Percentiles rank a stretch among this genome's conserved stretches.
These are phyloP conservation scores for Anguilla obscura DNA, from an alignment of 2,797 vertebrate species.

Conservation along the genomic window DNA sequence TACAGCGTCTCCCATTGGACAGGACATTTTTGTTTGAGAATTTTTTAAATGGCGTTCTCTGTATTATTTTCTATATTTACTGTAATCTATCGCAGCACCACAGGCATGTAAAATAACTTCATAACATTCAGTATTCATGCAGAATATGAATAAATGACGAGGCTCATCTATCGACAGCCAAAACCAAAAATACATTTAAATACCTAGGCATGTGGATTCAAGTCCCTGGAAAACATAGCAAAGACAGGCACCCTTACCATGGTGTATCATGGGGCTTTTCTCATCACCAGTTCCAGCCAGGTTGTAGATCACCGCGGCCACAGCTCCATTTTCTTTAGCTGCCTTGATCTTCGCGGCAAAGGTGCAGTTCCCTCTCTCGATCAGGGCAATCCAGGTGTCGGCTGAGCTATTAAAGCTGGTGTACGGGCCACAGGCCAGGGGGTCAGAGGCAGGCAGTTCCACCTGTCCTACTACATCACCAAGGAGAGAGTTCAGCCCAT, in stretches of 20 bases:
- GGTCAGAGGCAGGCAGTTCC: constrained; percentile 56
- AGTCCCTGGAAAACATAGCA: neutral
- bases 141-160: neutral
- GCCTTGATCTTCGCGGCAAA: constrained; percentile 72
- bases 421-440: constrained; percentile 60
- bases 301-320: constrained; percentile 74
- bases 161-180: no score
- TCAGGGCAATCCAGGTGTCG: constrained; percentile 70
- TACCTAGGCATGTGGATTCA: neutral
- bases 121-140: neutral
- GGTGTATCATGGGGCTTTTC: constrained; percentile 60
- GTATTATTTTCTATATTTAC: neutral
- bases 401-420: constrained; percentile 52
- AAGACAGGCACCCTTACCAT: constrained; percentile 61
- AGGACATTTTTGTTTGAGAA: neutral
- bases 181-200: neutral
- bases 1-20: neutral
- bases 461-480: constrained; percentile 56
- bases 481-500: constrained; percentile 65
- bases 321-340: constrained; percentile 59
- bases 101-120: neutral
- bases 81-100: neutral
- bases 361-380: constrained; percentile 73
- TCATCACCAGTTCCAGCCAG: constrained; percentile 45
- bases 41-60: neutral